phyloP scores from a whole-genome alignment of 2,888 invertebrate species.

The Drosophila hamatofila region DNA sequence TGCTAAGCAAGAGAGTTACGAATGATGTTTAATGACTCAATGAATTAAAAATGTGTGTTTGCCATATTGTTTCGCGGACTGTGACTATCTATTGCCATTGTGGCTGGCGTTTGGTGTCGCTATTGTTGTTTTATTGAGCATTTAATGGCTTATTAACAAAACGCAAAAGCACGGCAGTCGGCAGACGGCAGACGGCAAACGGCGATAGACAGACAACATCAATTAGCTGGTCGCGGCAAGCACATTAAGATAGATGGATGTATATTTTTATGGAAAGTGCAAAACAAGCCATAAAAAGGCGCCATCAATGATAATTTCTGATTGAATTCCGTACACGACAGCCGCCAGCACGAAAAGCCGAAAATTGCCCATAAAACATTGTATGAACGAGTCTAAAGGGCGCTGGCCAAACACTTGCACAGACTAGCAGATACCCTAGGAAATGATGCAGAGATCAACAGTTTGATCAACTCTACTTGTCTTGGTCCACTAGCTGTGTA shows the following conservation, averaged over 20 bases:
- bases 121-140: conserved; percentile 66
- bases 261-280: conserved; percentile 35
- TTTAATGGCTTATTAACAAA: conserved; percentile 79
- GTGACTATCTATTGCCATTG: conserved; percentile 33
- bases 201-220: conserved; percentile 55
- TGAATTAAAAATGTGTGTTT: conserved; percentile 60
- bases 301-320: conserved; percentile 51
- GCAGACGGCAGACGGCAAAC: conserved; percentile 20
- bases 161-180: conserved; percentile 53
- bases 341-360: conserved; percentile 36
- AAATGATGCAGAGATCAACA: neutral
- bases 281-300: conserved; percentile 62
- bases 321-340: conserved; percentile 56
- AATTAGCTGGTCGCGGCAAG: conserved; percentile 45
- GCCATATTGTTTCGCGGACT: conserved; percentile 38
- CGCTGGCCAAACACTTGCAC: neutral
- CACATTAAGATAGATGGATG: conserved; percentile 23
- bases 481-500: too few relatives aligned
- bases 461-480: neutral
- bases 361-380: conserved; percentile 20
- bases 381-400: conserved; percentile 9
- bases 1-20: conserved; percentile 61
- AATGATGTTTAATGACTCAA: conserved; percentile 76
- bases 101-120: conserved; percentile 23
- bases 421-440: conserved; percentile 7